phyloP scores from a whole-genome alignment of 1,140 invertebrate genomes.

The Brachystomella parvula region DNA sequence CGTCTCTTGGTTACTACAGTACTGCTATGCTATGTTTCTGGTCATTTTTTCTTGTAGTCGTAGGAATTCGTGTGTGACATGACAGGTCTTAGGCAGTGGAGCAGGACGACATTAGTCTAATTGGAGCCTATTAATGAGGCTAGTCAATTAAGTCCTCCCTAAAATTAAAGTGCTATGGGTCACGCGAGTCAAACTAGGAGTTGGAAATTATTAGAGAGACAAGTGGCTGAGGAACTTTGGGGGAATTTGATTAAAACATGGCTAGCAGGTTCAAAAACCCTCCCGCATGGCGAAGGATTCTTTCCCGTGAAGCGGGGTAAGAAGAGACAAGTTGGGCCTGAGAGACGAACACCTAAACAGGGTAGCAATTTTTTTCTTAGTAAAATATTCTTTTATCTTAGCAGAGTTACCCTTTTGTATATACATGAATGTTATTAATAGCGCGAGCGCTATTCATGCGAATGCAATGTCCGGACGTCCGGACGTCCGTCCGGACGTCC shows the following conservation, averaged over 20 bases:
- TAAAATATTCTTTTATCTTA: too few relatives aligned
- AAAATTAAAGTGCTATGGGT: not conserved
- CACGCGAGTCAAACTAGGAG: not conserved
- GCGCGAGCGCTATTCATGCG: too few relatives aligned
- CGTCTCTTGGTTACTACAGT: not conserved
- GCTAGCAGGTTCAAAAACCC: not conserved
- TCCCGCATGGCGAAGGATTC: too few relatives aligned
- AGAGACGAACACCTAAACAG: too few relatives aligned
- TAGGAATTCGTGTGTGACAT: not conserved
- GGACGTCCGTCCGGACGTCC: too few relatives aligned
- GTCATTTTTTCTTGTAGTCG: not conserved
- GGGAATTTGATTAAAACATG: not conserved
- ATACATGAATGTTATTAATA: too few relatives aligned
- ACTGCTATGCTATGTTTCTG: not conserved
- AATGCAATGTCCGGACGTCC: too few relatives aligned
- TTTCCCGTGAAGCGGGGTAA: too few relatives aligned
- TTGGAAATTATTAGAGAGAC: not conserved
- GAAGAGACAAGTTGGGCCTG: too few relatives aligned
- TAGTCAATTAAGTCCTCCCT: not conserved
- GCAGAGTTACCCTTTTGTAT: too few relatives aligned
- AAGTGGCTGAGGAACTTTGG: not conserved
- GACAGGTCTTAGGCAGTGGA: not conserved
- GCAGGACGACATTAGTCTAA: too few relatives aligned
- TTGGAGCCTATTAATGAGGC: slow-evolving; percentile 3
- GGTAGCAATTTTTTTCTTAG: too few relatives aligned